Evolutionary conservation across 1,140 invertebrate genomes (phyloP), one percentile per base, ranked within the genome.

Genomic region (Acarapis woodi): DNA sequence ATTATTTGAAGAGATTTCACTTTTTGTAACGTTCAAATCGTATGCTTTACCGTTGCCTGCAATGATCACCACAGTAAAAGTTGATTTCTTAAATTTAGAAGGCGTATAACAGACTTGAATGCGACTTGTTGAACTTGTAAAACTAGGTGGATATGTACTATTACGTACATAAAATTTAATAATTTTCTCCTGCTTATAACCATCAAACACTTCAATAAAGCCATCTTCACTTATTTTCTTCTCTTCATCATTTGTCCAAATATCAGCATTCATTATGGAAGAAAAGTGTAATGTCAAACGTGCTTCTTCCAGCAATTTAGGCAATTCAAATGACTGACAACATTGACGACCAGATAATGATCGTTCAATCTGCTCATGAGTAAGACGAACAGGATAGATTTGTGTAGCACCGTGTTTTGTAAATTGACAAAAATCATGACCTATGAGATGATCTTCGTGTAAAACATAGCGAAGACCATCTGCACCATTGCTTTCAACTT

Each of bases 381-480:
- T 49, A 14, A 46, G 19, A 9, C 24, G 12, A 0, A 48, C 37
- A n/a, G 48, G 47, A 42, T 48, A 49, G 4, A 43, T 38, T 32
- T 49, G 48, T 2, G 32, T 35, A 2, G 22, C 30, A 16, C 42
- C 42, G 2, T 47, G 31, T 29, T 42, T 41, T 4, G 41, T 38
- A 25, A 41, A 42, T 14, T 41, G 19, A 38, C 47, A 47, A 33
- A 49, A 47, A 12, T 44, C 21, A 14, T 33, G 12, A n/a, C 40
- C 42, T n/a, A 37, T 32, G 8, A 40, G 32, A 29, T 40, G 38
- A 8, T 32, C 34, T 50, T 83, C 74, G 46, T 78, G 68, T 32
- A 72, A 68, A 14, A 76, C 64, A 53, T 75, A 83, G 50, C 72
- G 70, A 25, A 88, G 57, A 12, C 80, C 82, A 55, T 88, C 79